phyloP scores from a whole-genome alignment of 2,113 vertebrate genomes.

The Saiga tatarica region DNA sequence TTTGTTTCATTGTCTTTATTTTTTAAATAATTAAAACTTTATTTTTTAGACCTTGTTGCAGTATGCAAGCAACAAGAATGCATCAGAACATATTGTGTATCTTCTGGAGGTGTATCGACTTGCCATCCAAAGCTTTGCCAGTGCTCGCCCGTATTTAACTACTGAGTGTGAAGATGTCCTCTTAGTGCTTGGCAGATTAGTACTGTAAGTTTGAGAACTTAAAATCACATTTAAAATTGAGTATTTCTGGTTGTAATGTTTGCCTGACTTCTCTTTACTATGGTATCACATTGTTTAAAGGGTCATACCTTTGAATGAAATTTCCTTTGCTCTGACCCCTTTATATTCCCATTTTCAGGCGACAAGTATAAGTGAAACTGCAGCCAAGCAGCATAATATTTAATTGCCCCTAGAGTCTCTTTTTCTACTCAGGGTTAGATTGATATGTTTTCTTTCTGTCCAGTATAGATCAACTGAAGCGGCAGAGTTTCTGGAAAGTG shows the following conservation, averaged over 20 bases:
- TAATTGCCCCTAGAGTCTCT: not conserved
- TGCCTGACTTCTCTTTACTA: slow-evolving; percentile 38
- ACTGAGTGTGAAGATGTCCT: slow-evolving; percentile 94
- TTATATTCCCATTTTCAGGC: not conserved
- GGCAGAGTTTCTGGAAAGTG: not conserved
- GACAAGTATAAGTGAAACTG: not conserved
- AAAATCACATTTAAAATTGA: slow-evolving; percentile 58
- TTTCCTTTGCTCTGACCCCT: slow-evolving; percentile 14
- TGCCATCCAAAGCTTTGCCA: slow-evolving; percentile 96
- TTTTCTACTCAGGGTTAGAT: slow-evolving; percentile 1
- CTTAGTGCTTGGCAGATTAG: slow-evolving; percentile 94
- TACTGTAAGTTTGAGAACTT: slow-evolving; percentile 90
- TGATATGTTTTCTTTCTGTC: not conserved
- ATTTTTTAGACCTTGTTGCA: slow-evolving; percentile 92
- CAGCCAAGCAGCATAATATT: not conserved
- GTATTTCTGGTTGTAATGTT: slow-evolving; percentile 1
- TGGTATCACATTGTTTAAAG: not conserved
- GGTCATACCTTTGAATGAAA: slow-evolving; percentile 12
- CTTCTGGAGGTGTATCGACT: slow-evolving; percentile 97
- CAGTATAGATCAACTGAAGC: not conserved
- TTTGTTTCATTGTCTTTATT: slow-evolving; percentile 53
- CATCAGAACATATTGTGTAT: slow-evolving; percentile 91
- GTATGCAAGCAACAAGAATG: slow-evolving; percentile 94
- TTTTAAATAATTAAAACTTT: slow-evolving; percentile 61
- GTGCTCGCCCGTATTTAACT: slow-evolving; percentile 94